phyloP scores from a whole-genome alignment of 2,797 vertebrate species.

The Anabacerthia variegaticeps region DNA sequence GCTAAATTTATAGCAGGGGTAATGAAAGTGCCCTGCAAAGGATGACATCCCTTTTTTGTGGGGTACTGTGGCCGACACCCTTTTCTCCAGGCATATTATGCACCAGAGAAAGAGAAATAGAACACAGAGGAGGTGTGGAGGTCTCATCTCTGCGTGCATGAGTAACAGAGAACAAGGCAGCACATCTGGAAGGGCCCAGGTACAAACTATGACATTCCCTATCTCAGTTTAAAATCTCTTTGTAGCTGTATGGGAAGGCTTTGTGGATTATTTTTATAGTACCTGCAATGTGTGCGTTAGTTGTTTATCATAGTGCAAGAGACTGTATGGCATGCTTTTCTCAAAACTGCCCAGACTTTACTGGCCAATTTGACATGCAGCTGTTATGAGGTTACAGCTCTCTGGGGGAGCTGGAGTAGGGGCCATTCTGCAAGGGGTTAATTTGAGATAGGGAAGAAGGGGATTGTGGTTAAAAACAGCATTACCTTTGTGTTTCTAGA shows the following conservation, averaged over 20 bases:
- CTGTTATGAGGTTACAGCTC: neutral
- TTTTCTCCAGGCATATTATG: neutral
- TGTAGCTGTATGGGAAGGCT: neutral
- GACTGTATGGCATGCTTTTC: neutral
- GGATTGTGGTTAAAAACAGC: neutral
- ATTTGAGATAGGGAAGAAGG: neutral
- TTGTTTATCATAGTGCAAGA: neutral
- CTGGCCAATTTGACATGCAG: neutral
- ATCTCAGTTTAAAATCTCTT: conserved; percentile 5
- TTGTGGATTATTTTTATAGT: neutral
- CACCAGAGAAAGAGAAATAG: neutral
- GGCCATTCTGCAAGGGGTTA: neutral
- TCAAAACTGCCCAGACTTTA: neutral
- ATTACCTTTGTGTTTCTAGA: neutral
- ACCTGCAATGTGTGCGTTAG: neutral
- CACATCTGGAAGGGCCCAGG: conserved; percentile 2
- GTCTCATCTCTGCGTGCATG: neutral
- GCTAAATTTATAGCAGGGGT: neutral
- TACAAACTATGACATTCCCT: neutral
- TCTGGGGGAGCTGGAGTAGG: neutral
- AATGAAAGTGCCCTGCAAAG: neutral
- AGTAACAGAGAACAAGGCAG: neutral
- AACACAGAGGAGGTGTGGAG: neutral
- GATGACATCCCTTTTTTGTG: rapidly evolving
- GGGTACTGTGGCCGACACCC: neutral